A percentile compares a stretch with the other conserved stretches of the same genome.
Evolutionary conservation across 2,113 vertebrate species (phyloP).

Genomic region (Oncorhynchus tshawytscha): DNA sequence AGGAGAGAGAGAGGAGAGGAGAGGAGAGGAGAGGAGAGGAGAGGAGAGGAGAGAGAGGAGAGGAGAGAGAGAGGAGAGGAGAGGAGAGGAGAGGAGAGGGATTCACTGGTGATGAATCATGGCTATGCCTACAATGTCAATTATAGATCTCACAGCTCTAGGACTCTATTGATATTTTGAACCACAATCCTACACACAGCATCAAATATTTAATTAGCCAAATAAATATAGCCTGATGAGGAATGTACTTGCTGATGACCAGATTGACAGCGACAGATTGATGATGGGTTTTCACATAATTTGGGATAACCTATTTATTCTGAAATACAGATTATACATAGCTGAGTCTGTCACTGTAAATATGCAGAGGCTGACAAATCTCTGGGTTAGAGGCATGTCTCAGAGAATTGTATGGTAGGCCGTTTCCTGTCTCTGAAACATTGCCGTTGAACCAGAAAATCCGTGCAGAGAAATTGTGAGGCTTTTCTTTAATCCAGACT

Average conservation of each 20-base stretch:
- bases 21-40: too few species aligned
- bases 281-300: conserved; percentile 57
- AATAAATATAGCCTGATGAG: conserved; percentile 24
- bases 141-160: neutral
- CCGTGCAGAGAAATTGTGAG: neutral
- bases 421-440: conserved; percentile 2
- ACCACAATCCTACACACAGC: neutral
- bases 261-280: conserved; percentile 58
- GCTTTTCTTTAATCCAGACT: conserved; percentile 12
- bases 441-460: neutral
- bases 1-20: too few species aligned
- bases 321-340: conserved; percentile 38
- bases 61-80: too few species aligned
- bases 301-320: conserved; percentile 48
- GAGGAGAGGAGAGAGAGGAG: too few species aligned
- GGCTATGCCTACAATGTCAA: neutral
- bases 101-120: neutral
- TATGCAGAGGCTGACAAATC: conserved; percentile 15
- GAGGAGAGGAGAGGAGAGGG: too few species aligned
- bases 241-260: conserved; percentile 37
- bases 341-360: conserved; percentile 16
- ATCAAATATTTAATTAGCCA: conserved; percentile 15
- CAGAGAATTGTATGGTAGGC: conserved; percentile 6
- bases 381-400: neutral
- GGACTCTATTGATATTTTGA: neutral